Percentiles rank a stretch among this genome's conserved stretches.
These are phyloP conservation scores for Centruroides sculpturatus DNA, from an alignment of 1,140 invertebrate species.

Conservation along the genomic window DNA sequence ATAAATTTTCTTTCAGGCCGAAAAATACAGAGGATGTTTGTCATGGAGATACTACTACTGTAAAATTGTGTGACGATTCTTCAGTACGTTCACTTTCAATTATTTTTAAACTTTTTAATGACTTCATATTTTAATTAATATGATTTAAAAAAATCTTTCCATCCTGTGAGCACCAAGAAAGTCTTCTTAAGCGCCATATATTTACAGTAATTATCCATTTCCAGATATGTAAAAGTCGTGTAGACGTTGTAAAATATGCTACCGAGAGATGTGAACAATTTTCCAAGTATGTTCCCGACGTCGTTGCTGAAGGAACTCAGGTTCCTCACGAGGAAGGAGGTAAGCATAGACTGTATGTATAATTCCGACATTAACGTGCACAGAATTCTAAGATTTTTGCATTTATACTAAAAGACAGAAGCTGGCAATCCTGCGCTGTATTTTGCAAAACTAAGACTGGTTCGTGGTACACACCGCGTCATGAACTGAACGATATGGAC, in stretches of 20 bases:
- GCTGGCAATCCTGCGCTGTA: conserved; percentile 60
- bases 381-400: no score
- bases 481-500: conserved; percentile 53
- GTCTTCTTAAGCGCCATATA: no score
- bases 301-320: conserved; percentile 40
- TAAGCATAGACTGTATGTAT: no score
- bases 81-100: conserved; percentile 29
- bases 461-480: conserved; percentile 52
- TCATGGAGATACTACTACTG: conserved; percentile 42
- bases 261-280: conserved; percentile 44
- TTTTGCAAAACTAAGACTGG: conserved; percentile 49
- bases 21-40: conserved; percentile 39
- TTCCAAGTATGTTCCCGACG: conserved; percentile 37
- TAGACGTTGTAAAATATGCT: conserved; percentile 39
- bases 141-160: no score
- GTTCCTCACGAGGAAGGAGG: neutral
- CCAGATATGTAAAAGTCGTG: conserved; percentile 41
- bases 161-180: no score
- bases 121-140: no score
- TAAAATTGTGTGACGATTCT: conserved; percentile 45
- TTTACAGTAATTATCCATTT: conserved; percentile 1
- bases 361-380: no score
- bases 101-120: no score
- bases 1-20: conserved; percentile 18
- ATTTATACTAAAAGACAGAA: conserved; percentile 29